A percentile compares a stretch with the other conserved stretches of the same genome.
Conservation (phyloP, 2,797 vertebrate species). For the Odontamblyopus lacepedii region DNA sequence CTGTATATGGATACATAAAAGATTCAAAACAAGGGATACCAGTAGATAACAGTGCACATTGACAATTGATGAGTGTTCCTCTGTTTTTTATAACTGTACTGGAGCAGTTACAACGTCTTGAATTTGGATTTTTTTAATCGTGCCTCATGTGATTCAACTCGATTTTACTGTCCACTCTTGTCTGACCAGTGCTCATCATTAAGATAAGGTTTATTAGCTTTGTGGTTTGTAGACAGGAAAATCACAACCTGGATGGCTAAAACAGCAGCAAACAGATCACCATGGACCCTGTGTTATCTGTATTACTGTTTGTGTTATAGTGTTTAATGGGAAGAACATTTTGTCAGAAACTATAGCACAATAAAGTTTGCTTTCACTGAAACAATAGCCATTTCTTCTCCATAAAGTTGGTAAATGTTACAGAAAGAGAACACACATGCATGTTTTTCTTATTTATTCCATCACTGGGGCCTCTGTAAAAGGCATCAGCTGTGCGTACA, state of each 20-base stretch:
- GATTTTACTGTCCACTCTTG: constrained; percentile 63
- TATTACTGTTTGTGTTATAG: constrained; percentile 30
- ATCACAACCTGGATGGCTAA: constrained; percentile 45
- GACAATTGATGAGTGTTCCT: constrained; percentile 38
- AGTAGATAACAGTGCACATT: constrained; percentile 22
- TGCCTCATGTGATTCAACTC: constrained; percentile 50
- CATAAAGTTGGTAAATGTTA: constrained; percentile 27
- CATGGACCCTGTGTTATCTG: constrained; percentile 41
- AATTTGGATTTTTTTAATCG: constrained; percentile 71
- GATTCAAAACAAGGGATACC: constrained; percentile 12
- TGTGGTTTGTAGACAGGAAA: constrained; percentile 47
- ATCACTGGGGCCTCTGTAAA: constrained; percentile 54
- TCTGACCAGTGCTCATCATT: constrained; percentile 63
- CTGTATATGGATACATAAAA: too few species aligned
- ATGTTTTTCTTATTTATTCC: constrained; percentile 18
- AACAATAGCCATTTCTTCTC: constrained; percentile 50
- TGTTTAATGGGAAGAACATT: background rate
- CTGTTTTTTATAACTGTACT: constrained; percentile 55
- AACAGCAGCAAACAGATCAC: constrained; percentile 53
- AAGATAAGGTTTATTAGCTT: constrained; percentile 55
- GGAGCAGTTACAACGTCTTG: constrained; percentile 64
- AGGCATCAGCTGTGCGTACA: constrained; percentile 60
- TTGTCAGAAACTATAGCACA: background rate
- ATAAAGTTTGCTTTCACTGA: constrained; percentile 22
- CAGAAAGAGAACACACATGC: constrained; percentile 35